Base-by-base conservation (phyloP, 1,140 invertebrate species). In the Pseudoatta argentina region DNA sequence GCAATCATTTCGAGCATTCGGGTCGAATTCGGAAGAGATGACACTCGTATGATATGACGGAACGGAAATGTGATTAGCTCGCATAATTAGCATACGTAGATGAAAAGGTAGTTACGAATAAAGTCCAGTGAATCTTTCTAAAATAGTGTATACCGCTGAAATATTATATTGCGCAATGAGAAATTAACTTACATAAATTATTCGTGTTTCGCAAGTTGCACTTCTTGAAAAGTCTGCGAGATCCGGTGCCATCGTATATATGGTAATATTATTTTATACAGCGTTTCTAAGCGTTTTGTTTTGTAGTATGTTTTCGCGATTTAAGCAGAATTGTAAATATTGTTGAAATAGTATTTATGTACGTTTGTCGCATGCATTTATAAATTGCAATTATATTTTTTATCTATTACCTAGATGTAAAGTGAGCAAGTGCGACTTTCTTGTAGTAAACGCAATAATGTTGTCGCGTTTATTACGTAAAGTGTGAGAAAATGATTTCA, bases 401-500 rank as follows among this genome's bases (percentile, higher is more conserved):
- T 75, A 83, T 83, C 79, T 83, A 83, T 83, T 75, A 83, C 73
- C 79, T 83, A 83, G 69, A 61, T 61, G 10, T 75, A 83, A 79
- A 53, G 39, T 24, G 16, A 30, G 53, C 30, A 61, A 59, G n/a
- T 57, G 73, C 66, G 66, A 66, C 44, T 24, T 44, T 86, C 44
- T 72, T 44, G 39, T 48, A 27, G 48, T 61, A 73, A 61, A 55
- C 44, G 55, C 69, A n/a, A 51, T 21, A 10, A 72, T n/a, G 21
- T n/a, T 59, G 24, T 63, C 34, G 57, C 24, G 24, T 83, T 83
- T 83, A 51, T 51, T 48, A 21, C 27, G n/a, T 27, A 51, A 61
- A 12, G 55, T 63, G 66, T 14, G 72, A 39, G 55, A 75, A 75
- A 48, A 75, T 73, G 8, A 73, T 75, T 75, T 75, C 72, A 16